Conservation (phyloP, 2,888 invertebrate genomes). For the Perithous albicinctus region DNA sequence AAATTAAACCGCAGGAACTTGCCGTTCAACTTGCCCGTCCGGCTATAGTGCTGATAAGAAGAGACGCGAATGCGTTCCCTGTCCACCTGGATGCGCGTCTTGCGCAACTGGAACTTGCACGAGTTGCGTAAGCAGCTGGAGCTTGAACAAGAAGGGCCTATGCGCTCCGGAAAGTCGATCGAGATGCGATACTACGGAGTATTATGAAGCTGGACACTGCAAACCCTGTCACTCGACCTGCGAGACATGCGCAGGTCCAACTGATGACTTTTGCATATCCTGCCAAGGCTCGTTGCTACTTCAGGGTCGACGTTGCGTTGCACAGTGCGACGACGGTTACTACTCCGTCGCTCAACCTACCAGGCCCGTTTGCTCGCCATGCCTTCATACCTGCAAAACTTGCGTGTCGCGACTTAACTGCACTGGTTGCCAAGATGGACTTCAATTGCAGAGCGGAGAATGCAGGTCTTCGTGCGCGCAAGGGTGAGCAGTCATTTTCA, state of each 20-base stretch:
- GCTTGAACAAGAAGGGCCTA: constrained; percentile 90
- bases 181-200: constrained; percentile 88
- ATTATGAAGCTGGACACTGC: constrained; percentile 90
- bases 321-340: constrained; percentile 91
- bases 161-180: constrained; percentile 90
- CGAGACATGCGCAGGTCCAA: constrained; percentile 92
- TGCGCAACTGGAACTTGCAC: constrained; percentile 91
- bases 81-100: constrained; percentile 91
- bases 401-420: constrained; percentile 93
- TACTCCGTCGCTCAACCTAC: constrained; percentile 88
- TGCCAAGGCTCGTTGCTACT: constrained; percentile 91
- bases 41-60: constrained; percentile 92
- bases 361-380: constrained; percentile 88
- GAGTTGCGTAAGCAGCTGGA: constrained; percentile 91
- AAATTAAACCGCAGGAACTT: constrained; percentile 86
- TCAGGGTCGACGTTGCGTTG: constrained; percentile 91
- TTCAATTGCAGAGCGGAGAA: constrained; percentile 93
- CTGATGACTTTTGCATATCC: constrained; percentile 90
- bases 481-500: constrained; percentile 84
- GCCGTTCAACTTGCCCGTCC: constrained; percentile 90
- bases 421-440: constrained; percentile 90
- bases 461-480: constrained; percentile 92
- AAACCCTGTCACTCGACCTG: constrained; percentile 92
- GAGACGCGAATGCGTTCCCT: constrained; percentile 92
- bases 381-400: constrained; percentile 91